phyloP scores from a whole-genome alignment of 2,888 invertebrate species.

The Camptogramma bilineatum region DNA sequence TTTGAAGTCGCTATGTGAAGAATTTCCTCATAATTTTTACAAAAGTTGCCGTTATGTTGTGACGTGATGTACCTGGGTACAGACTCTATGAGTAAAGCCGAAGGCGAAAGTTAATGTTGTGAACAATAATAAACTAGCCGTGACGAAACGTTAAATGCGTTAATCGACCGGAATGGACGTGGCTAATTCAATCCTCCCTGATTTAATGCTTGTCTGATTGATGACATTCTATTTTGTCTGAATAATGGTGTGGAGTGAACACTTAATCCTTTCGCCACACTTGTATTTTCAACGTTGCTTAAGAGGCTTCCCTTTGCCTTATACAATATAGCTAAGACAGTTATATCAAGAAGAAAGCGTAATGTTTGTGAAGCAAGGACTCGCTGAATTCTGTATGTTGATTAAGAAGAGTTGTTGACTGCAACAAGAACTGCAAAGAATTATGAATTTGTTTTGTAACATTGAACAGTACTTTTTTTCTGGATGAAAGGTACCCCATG shows the following conservation, averaged over 20 bases:
- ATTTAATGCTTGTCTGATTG: slow-evolving; percentile 40
- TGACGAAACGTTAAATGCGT: slow-evolving; percentile 33
- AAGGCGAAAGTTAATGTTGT: slow-evolving; percentile 3
- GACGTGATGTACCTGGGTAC: neutral
- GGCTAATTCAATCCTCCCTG: slow-evolving; percentile 46
- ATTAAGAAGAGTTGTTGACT: no score
- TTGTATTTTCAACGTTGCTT: neutral
- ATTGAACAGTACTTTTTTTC: no score
- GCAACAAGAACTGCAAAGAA: no score
- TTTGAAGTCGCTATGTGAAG: no score
- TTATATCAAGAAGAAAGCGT: no score
- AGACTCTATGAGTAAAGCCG: neutral
- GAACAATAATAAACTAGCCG: slow-evolving; percentile 42
- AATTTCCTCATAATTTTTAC: no score
- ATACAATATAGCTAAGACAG: no score
- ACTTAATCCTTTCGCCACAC: neutral
- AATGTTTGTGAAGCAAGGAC: no score
- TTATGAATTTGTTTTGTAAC: no score
- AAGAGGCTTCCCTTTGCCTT: neutral
- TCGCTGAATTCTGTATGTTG: no score
- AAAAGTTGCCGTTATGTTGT: neutral
- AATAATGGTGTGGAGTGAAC: neutral
- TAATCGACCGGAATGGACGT: slow-evolving; percentile 47
- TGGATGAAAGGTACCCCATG: no score
- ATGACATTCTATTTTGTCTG: slow-evolving; percentile 9